phyloP scores from a whole-genome alignment of 1,140 invertebrate species.

The Eulimnadia texana region DNA sequence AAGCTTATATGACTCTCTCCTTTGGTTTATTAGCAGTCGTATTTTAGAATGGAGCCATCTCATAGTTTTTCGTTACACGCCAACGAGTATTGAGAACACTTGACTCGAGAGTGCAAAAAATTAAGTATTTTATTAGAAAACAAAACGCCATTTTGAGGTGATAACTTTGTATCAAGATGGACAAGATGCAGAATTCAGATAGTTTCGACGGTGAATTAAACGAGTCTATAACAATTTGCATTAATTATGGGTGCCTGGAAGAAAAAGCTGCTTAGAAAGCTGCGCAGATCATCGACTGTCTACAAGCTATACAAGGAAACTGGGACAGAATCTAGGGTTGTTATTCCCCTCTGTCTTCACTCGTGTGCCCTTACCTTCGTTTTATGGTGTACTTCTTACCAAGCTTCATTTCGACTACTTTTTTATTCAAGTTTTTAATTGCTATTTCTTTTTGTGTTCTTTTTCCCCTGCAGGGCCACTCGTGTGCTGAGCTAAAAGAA shows the following conservation, averaged over 20 bases:
- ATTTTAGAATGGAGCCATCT: background rate
- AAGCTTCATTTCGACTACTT: conserved; percentile 23
- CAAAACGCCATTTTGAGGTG: too few relatives aligned
- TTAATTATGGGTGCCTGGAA: background rate
- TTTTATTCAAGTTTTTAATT: background rate
- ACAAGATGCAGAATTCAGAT: too few relatives aligned
- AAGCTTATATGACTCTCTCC: background rate
- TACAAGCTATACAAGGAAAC: too few relatives aligned
- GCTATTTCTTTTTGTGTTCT: background rate
- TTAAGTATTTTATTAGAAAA: too few relatives aligned
- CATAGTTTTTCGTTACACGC: background rate
- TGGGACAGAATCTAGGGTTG: too few relatives aligned
- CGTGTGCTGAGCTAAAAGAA: conserved; percentile 65
- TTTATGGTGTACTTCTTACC: too few relatives aligned
- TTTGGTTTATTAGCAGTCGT: background rate
- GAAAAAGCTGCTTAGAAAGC: background rate
- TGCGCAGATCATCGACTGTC: too few relatives aligned
- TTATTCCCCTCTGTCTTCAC: too few relatives aligned
- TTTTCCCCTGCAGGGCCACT: conserved; percentile 44
- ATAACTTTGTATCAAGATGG: too few relatives aligned
- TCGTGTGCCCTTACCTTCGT: too few relatives aligned
- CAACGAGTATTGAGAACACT: background rate
- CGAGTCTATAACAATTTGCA: background rate
- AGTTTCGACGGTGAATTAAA: background rate
- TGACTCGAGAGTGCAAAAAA: too few relatives aligned